Conservation (phyloP, 2,797 vertebrate species). For the Centroberyx gerrardi region DNA sequence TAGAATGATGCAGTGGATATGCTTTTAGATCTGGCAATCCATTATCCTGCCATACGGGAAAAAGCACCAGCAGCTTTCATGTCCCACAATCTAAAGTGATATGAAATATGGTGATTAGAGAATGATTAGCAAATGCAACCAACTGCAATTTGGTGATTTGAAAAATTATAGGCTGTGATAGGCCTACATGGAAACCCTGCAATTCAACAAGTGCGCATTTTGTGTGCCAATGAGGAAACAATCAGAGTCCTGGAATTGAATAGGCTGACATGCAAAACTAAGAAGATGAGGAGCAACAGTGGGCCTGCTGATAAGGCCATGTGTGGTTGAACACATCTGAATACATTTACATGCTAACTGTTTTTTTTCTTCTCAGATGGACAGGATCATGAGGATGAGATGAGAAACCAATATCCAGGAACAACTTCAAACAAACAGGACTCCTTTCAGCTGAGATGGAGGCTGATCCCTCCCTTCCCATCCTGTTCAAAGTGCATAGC, state of each 20-base stretch:
- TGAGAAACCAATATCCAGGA: background rate
- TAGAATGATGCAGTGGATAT: conserved; percentile 2
- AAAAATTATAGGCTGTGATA: background rate
- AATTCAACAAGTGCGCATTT: conserved; percentile 54
- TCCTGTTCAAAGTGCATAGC: conserved; percentile 23
- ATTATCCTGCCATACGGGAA: conserved; percentile 5
- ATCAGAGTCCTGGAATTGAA: background rate
- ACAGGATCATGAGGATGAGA: background rate
- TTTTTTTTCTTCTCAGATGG: background rate
- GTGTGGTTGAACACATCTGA: background rate
- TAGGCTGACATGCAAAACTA: background rate
- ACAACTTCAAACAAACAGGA: conserved; percentile 6
- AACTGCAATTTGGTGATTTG: background rate
- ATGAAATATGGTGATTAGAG: background rate
- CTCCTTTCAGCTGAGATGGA: conserved; percentile 14
- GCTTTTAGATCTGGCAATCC: conserved; percentile 17
- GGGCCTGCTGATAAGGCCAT: background rate
- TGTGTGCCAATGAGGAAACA: background rate
- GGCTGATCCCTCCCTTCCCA: conserved; percentile 15
- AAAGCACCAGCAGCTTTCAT: background rate
- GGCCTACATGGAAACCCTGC: background rate
- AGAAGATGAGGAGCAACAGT: background rate
- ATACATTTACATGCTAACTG: background rate
- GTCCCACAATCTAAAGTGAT: background rate
- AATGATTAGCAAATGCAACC: background rate